phyloP scores from a whole-genome alignment of 2,113 vertebrate species.

The Sylvilagus bachmani region DNA sequence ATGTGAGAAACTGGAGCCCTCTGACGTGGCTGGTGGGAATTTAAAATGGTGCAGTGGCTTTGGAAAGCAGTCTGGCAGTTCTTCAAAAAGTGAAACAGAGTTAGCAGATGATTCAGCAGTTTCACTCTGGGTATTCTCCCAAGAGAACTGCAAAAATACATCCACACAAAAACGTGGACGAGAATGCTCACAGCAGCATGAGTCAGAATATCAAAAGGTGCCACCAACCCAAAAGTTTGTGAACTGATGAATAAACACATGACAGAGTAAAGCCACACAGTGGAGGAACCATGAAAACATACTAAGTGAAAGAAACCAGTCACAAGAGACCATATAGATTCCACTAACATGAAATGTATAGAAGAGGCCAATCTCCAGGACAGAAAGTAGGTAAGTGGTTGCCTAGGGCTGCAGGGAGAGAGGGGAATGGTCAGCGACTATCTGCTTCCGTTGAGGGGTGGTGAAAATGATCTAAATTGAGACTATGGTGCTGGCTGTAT shows the following conservation, averaged over 20 bases:
- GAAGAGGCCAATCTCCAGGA: background rate
- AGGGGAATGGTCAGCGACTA: background rate
- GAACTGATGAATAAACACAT: background rate
- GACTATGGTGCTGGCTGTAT: background rate
- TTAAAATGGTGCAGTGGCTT: background rate
- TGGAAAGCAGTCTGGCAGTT: constrained; percentile 21
- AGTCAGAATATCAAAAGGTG: background rate
- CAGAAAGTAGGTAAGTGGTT: background rate
- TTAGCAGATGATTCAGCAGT: background rate
- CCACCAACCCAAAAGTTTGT: background rate
- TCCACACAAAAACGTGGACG: background rate
- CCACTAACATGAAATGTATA: background rate
- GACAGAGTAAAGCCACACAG: background rate
- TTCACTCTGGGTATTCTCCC: background rate
- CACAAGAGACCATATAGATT: background rate
- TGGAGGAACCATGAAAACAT: background rate
- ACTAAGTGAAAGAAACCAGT: background rate
- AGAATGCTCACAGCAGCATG: background rate
- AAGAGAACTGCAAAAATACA: background rate
- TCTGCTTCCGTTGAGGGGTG: background rate
- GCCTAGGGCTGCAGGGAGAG: background rate
- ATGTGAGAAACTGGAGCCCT: background rate
- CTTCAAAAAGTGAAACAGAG: background rate
- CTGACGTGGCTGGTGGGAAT: background rate
- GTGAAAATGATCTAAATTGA: background rate